These are phyloP conservation scores for Heliangelus exortis DNA, from an alignment of 2,797 vertebrate genomes.

Conservation along the genomic window DNA sequence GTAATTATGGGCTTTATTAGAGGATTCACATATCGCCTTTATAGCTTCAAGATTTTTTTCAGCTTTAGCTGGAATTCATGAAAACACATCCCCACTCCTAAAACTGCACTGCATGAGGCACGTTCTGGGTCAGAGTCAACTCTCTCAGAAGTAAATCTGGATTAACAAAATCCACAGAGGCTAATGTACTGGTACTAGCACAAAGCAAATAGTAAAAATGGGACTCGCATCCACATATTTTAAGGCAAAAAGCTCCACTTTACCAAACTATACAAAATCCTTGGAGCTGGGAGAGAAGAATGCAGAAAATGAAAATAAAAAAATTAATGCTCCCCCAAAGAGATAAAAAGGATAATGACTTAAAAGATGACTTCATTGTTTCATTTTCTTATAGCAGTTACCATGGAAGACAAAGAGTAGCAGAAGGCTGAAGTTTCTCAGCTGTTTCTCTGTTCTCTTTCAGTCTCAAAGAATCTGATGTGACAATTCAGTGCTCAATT, in stretches of 20 bases:
- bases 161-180: slow-evolving; percentile 61
- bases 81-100: not conserved
- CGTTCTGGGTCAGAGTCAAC: slow-evolving; percentile 43
- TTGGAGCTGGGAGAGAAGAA: slow-evolving; percentile 14
- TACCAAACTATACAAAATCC: not conserved
- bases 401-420: not conserved
- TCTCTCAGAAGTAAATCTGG: slow-evolving; percentile 59
- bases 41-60: slow-evolving; percentile 25
- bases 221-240: not conserved
- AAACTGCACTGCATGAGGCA: slow-evolving; percentile 11
- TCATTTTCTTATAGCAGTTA: slow-evolving; percentile 28
- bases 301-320: slow-evolving; percentile 52
- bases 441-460: not conserved
- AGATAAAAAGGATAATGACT: slow-evolving; percentile 33
- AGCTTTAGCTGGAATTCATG: slow-evolving; percentile 23
- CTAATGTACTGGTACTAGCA: slow-evolving; percentile 24
- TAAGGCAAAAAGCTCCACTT: slow-evolving; percentile 32
- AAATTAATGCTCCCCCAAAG: slow-evolving; percentile 24
- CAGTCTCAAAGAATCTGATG: slow-evolving; percentile 1
- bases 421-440: not conserved
- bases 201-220: slow-evolving; percentile 34
- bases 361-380: slow-evolving; percentile 25
- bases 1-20: slow-evolving; percentile 45
- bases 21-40: slow-evolving; percentile 27
- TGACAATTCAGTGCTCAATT: not conserved